Base-by-base conservation (phyloP, 2,888 invertebrate genomes). In the Macaria liturata region DNA sequence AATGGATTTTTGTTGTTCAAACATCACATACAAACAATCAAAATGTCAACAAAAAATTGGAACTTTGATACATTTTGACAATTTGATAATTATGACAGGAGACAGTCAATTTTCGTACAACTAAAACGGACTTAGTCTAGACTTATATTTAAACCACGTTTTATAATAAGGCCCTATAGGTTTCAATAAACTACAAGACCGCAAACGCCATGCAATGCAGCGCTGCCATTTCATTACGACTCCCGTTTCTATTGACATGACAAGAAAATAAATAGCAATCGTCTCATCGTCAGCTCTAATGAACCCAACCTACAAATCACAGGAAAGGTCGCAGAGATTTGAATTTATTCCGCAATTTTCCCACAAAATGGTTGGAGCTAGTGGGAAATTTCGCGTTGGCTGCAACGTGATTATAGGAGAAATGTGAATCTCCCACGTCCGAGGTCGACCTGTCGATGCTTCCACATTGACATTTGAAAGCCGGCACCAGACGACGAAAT, bases 391-490 rank as follows among this genome's bases (percentile, higher is more conserved):
- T 61, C 54, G 54, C 59, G 57, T 57, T 58, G 55, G 61, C 49
- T 59, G 50, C 53, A 60, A 64, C 64, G 53, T 63, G 62, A 64
- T 64, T 62, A 62, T 59, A 37, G 57, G 72, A 74, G 82, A 84
- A 86, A 84, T 80, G 83, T 81, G 82, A 81, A 81, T 79, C 80
- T 84, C 82, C 80, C 83, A 84, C 83, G 82, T 80, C 68, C 49
- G 66, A 67, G 67, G 72, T 70, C 72, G 75, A 80, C 81, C 74
- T 75, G 76, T 75, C 70, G 71, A 42, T 8, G 42, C 42, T 77
- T 83, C 74, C 72, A 71, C 74, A 78, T 76, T 86, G 87, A 86
- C 88, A 88, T 90, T 88, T 88, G 77, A 79, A 82, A 84, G 75
- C 73, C 70, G 67, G 69, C 37, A 51, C 37, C 31, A 51, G 20